A percentile compares a stretch with the other conserved stretches of the same genome.
These are phyloP conservation scores for Nymphalis urticae DNA, from an alignment of 2,888 invertebrate species.

Conservation along the genomic window DNA sequence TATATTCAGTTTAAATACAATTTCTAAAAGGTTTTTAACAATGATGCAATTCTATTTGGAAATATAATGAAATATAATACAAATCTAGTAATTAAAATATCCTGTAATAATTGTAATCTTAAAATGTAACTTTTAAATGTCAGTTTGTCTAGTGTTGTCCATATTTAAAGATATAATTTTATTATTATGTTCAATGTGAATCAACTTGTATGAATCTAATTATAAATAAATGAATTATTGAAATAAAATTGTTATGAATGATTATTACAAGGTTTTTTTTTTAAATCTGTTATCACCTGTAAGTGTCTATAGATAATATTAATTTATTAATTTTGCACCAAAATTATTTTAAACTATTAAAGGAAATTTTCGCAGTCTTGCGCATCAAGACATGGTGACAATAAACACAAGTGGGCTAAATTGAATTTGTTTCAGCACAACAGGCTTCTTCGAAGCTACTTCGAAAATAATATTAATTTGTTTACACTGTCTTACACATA, in stretches of 20 bases:
- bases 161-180: slow-evolving; percentile 26
- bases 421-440: too few species aligned
- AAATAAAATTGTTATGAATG: slow-evolving; percentile 64
- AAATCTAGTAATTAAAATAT: slow-evolving; percentile 43
- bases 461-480: too few species aligned
- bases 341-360: too few species aligned
- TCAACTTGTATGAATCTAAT: slow-evolving; percentile 36
- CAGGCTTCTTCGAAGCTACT: too few species aligned
- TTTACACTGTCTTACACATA: too few species aligned
- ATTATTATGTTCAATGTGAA: slow-evolving; percentile 25
- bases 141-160: slow-evolving; percentile 14
- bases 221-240: slow-evolving; percentile 51
- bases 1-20: slow-evolving; percentile 9
- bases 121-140: slow-evolving; percentile 19
- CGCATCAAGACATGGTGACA: too few species aligned
- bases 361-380: too few species aligned
- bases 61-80: slow-evolving; percentile 50
- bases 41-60: slow-evolving; percentile 45
- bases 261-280: slow-evolving; percentile 26
- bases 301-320: too few species aligned
- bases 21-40: slow-evolving; percentile 11
- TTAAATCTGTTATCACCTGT: not conserved
- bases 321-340: too few species aligned
- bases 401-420: too few species aligned
- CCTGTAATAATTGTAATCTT: slow-evolving; percentile 9